These are phyloP conservation scores for Octodon degus DNA, from an alignment of 2,113 vertebrate species.

Conservation along the genomic window DNA sequence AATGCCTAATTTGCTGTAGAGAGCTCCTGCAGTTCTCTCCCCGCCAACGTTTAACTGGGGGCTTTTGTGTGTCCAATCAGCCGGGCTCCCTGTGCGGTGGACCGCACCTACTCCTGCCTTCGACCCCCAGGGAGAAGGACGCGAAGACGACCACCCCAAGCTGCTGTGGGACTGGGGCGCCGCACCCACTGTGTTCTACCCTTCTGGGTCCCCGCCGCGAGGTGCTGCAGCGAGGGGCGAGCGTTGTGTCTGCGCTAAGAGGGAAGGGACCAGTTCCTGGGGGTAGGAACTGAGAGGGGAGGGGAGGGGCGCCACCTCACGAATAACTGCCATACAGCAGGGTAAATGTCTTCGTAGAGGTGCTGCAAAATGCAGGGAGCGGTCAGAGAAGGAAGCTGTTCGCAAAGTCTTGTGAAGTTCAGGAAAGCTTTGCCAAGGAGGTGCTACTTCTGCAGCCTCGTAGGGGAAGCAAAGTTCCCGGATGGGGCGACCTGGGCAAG, in stretches of 20 bases:
- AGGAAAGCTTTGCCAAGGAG: neutral
- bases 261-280: too few relatives aligned
- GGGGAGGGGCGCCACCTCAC: neutral
- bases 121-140: neutral
- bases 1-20: conserved; percentile 83
- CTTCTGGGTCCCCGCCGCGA: fast-evolving
- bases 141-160: neutral
- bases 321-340: neutral
- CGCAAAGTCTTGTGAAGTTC: neutral
- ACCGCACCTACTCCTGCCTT: fast-evolving
- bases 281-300: neutral
- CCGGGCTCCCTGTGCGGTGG: neutral
- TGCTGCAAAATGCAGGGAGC: neutral
- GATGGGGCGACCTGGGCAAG: fast-evolving
- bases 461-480: neutral
- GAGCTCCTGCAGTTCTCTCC: conserved; percentile 54
- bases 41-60: neutral
- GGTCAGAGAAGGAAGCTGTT: neutral
- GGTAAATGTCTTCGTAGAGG: neutral
- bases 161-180: neutral
- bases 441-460: neutral
- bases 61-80: conserved; percentile 45
- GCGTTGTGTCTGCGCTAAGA: fast-evolving
- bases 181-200: fast-evolving
- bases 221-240: too few relatives aligned